These are phyloP conservation scores for Seira sanloemensis DNA, from an alignment of 2,888 invertebrate species.

Conservation along the genomic window DNA sequence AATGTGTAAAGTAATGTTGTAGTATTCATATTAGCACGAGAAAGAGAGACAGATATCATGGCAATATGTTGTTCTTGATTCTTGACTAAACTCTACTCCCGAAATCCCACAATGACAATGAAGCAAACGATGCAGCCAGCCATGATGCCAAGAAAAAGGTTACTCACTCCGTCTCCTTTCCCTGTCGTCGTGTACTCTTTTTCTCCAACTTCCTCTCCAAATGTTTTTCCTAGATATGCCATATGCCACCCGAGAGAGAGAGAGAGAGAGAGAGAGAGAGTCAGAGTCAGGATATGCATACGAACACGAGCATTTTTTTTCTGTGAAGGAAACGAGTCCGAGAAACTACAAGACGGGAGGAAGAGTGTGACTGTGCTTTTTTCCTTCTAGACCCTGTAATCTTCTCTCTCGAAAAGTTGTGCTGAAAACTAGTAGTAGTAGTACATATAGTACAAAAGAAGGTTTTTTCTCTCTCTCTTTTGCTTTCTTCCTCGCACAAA, in stretches of 20 bases:
- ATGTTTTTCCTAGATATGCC: neutral
- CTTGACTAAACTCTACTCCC: constrained; percentile 16
- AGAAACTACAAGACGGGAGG: neutral
- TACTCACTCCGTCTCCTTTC: constrained; percentile 45
- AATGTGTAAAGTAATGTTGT: too few species aligned
- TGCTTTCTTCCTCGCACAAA: neutral
- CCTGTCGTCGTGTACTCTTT: neutral
- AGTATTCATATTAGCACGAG: too few species aligned
- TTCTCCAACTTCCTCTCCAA: neutral
- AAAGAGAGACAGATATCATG: too few species aligned
- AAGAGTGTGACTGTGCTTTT: neutral
- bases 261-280: too few species aligned
- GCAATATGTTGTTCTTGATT: neutral
- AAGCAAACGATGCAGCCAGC: constrained; percentile 41
- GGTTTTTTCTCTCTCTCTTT: neutral
- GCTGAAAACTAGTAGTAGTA: neutral
- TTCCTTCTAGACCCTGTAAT: neutral
- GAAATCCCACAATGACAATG: constrained; percentile 57
- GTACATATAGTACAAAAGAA: neutral
- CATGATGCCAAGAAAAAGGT: constrained; percentile 58
- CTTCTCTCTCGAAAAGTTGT: neutral
- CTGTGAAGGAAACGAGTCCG: neutral
- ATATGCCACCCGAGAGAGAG: constrained; percentile 8
- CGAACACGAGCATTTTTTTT: neutral
- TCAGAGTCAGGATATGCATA: neutral